Percentiles rank a stretch among this genome's conserved stretches.
Conservation (phyloP, 1,140 invertebrate species). For the Danaus melanippus region DNA sequence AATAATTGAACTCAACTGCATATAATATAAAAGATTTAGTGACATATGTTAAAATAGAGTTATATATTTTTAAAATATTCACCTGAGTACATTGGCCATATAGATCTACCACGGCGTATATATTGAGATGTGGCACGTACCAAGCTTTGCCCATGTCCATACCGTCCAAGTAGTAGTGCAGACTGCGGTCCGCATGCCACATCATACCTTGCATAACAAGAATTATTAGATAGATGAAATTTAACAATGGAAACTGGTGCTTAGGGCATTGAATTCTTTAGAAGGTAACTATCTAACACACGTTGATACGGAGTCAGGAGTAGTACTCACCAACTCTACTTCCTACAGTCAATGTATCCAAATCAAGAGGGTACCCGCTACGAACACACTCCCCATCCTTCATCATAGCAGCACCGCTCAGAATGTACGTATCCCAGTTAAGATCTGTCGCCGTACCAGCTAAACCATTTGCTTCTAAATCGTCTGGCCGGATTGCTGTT, state of each 20-base stretch:
- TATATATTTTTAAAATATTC: no score
- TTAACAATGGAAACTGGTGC: background rate
- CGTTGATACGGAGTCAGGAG: no score
- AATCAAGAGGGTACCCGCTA: slow-evolving; percentile 87
- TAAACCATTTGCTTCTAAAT: slow-evolving; percentile 72
- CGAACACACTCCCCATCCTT: slow-evolving; percentile 87
- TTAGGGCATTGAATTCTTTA: no score
- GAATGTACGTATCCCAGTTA: slow-evolving; percentile 92
- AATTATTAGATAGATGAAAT: no score
- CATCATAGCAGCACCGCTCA: slow-evolving; percentile 87
- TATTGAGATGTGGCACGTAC: slow-evolving; percentile 83
- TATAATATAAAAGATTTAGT: no score
- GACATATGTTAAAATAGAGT: no score
- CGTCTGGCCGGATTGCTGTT: slow-evolving; percentile 89
- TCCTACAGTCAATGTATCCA: slow-evolving; percentile 84
- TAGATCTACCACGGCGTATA: slow-evolving; percentile 95
- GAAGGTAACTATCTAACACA: no score
- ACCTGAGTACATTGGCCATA: slow-evolving; percentile 96
- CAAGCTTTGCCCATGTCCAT: slow-evolving; percentile 92
- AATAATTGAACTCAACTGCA: background rate
- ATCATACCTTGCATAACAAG: slow-evolving; percentile 77
- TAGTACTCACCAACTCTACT: slow-evolving; percentile 78
- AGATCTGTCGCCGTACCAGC: slow-evolving; percentile 94
- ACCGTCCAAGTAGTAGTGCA: slow-evolving; percentile 94
- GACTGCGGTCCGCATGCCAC: slow-evolving; percentile 85